Evolutionary conservation across 2,888 invertebrate species (phyloP).

Genomic region (Pegoplata infirma): DNA sequence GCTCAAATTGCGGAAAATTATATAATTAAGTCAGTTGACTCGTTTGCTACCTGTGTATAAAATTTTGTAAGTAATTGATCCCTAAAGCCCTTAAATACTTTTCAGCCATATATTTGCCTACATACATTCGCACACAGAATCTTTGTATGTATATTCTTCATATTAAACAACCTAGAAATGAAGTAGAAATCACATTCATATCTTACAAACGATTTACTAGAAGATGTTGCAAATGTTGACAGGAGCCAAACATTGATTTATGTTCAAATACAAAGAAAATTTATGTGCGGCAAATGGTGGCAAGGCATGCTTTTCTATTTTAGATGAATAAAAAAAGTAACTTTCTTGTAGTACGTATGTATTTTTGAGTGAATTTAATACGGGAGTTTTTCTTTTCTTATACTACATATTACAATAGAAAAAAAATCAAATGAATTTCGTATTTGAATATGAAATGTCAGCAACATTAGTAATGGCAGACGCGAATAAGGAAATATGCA

Average conservation of each 20-base stretch:
- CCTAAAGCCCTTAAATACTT: constrained; percentile 58
- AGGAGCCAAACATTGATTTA: constrained; percentile 76
- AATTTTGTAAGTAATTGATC: constrained; percentile 60
- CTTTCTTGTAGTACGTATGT: neutral
- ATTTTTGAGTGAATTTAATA: constrained; percentile 31
- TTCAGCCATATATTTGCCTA: constrained; percentile 26
- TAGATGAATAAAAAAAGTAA: neutral
- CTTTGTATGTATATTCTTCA: neutral
- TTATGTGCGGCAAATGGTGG: constrained; percentile 71
- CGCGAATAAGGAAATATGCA: constrained; percentile 44
- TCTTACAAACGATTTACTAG: constrained; percentile 59
- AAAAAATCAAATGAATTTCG: constrained; percentile 60
- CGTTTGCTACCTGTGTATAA: constrained; percentile 52
- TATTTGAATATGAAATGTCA: constrained; percentile 75
- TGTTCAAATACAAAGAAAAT: constrained; percentile 71
- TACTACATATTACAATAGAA: neutral
- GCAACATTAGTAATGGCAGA: constrained; percentile 67
- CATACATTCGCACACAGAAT: constrained; percentile 32
- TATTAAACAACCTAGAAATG: neutral
- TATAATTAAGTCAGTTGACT: constrained; percentile 59
- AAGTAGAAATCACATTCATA: constrained; percentile 37
- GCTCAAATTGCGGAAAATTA: constrained; percentile 38
- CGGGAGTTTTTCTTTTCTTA: constrained; percentile 4
- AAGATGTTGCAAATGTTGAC: constrained; percentile 64
- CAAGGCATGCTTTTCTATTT: constrained; percentile 25